These are phyloP conservation scores for Amblyjoppa fuscipennis DNA, from an alignment of 2,888 invertebrate genomes.

Conservation along the genomic window DNA sequence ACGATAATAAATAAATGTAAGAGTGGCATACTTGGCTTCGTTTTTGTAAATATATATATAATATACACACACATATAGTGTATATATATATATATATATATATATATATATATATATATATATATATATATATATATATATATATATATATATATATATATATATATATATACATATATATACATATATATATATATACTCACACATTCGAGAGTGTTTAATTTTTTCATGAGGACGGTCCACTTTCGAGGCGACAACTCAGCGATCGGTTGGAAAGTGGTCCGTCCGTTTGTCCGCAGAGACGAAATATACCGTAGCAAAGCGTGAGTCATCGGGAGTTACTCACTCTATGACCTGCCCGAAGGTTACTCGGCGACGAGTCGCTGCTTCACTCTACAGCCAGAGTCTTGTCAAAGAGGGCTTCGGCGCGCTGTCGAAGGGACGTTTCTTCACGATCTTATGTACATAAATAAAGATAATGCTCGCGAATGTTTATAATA, in stretches of 20 bases:
- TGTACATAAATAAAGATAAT: conserved; percentile 16
- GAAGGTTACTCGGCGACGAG: conserved; percentile 41
- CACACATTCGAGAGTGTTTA: neutral
- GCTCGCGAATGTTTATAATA: neutral
- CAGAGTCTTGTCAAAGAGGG: neutral
- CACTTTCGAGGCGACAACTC: neutral
- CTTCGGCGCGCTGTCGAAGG: neutral
- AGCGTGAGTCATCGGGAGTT: conserved; percentile 31
- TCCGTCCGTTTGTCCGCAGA: neutral
- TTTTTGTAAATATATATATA: neutral
- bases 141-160: neutral
- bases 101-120: neutral
- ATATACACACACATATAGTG: no score
- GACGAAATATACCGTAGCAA: neutral
- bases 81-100: neutral
- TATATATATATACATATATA: neutral
- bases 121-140: neutral
- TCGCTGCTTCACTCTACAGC: neutral
- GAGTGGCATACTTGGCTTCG: neutral
- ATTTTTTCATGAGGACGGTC: neutral
- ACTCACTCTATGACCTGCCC: conserved; percentile 47
- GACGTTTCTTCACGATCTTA: neutral
- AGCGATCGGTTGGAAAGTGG: neutral
- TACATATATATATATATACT: neutral
- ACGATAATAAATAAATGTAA: neutral